Percentiles rank a stretch among this genome's conserved stretches.
phyloP scores from a whole-genome alignment of 2,888 invertebrate species.

The Dynastes hyllus region DNA sequence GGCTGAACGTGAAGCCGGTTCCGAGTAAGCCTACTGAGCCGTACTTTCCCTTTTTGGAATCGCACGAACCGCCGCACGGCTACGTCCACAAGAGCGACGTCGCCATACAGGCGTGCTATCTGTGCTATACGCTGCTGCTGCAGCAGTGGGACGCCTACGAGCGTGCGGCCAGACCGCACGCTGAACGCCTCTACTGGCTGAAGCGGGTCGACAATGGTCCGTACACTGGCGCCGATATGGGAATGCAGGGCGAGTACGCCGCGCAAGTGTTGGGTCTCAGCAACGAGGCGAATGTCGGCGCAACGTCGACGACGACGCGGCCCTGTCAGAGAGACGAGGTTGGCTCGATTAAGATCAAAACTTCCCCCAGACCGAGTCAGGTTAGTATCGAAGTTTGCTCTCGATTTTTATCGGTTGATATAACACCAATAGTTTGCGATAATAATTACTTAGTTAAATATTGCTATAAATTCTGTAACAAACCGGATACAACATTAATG shows the following conservation, averaged over 20 bases:
- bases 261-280: constrained; percentile 87
- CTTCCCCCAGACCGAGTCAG: constrained; percentile 65
- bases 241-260: constrained; percentile 90
- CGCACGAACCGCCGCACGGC: constrained; percentile 90
- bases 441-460: too few species aligned
- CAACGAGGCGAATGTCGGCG: constrained; percentile 53
- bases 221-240: constrained; percentile 91
- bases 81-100: constrained; percentile 72
- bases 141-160: constrained; percentile 96
- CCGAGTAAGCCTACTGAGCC: constrained; percentile 83
- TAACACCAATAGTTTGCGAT: too few species aligned
- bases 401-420: too few species aligned
- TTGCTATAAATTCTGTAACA: too few species aligned
- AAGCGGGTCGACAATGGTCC: constrained; percentile 93
- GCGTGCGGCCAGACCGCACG: constrained; percentile 84
- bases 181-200: constrained; percentile 93
- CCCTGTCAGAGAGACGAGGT: constrained; percentile 63
- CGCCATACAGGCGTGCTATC: constrained; percentile 84
- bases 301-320: constrained; percentile 57
- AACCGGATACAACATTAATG: too few species aligned
- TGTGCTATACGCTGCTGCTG: constrained; percentile 89
- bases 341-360: constrained; percentile 60
- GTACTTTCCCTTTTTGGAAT: constrained; percentile 93
- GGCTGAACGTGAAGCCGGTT: constrained; percentile 79
- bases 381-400: constrained; percentile 54